Evolutionary conservation across 1,140 invertebrate genomes (phyloP), one percentile per base, ranked within the genome.

Genomic region (Sesamia nonagrioides): DNA sequence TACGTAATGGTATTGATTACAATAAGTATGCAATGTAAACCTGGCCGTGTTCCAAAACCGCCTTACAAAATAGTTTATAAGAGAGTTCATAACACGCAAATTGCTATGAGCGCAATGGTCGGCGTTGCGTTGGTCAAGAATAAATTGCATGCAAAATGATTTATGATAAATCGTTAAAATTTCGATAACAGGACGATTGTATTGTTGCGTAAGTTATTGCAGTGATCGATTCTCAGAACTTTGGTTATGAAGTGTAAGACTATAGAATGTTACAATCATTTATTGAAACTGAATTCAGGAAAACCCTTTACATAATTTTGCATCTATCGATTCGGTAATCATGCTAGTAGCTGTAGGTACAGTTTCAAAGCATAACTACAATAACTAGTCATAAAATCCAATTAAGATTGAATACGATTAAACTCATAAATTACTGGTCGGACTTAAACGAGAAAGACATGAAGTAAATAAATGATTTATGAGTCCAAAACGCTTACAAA

Each of bases 111-210:
- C 42, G 45, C 15, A 56, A 42, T 68, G 33, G n/a, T 42, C 48
- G 74, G 74, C 73, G 73, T 50, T 75, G 50, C 18, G 21, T 45
- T 40, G 7, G 17, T 15, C 17, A 58, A 56, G 7, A 11, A 8
- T 40, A 54, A 61, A 63, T 68, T 68, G 17, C 33, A 54, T 11
- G 73, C 60, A 40, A 50, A 63, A 66, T 66, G 60, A 66, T 66
- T 54, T 77, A 68, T 63, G 73, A 50, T 33, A 40, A n/a, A 75
- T 75, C 73, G 54, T 63, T 35, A 76, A 61, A 6, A 56, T 74
- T 61, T 61, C 73, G 58, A 76, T 76, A 76, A 50, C 56, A 18
- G 5, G 0, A 40, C 6, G 13, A 52, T 76, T 76, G 35, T 45
- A 27, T 50, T 42, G 6, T 76, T 76, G 58, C 42, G 27, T 18